Conservation (phyloP, 2,888 invertebrate genomes). For the Glomeris marginata region DNA sequence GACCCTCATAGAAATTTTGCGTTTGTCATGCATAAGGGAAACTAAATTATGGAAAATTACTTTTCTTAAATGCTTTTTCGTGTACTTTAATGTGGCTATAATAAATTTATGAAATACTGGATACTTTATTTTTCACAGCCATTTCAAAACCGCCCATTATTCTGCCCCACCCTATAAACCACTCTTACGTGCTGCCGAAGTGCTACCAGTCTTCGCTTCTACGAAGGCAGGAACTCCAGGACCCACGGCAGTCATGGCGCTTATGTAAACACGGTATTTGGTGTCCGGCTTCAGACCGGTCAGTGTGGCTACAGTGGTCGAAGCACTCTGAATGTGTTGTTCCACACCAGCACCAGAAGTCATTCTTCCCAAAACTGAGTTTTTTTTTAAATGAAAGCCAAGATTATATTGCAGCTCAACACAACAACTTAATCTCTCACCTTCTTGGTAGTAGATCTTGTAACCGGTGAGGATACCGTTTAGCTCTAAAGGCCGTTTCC, state of each 20-base stretch:
- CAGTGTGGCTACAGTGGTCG: conserved; percentile 61
- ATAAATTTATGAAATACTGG: too few relatives aligned
- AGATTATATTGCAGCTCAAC: background rate
- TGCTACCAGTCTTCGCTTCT: conserved; percentile 54
- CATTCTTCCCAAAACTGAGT: conserved; percentile 35
- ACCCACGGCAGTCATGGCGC: conserved; percentile 74
- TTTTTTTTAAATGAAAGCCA: too few relatives aligned
- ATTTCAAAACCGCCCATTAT: too few relatives aligned
- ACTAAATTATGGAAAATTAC: too few relatives aligned
- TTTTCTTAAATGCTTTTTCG: too few relatives aligned
- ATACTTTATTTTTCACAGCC: too few relatives aligned
- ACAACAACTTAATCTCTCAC: background rate
- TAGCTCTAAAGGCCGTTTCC: conserved; percentile 80
- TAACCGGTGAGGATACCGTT: conserved; percentile 89
- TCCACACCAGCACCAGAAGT: conserved; percentile 36
- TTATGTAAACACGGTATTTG: conserved; percentile 59
- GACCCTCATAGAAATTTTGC: too few relatives aligned
- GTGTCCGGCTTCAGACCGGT: conserved; percentile 69
- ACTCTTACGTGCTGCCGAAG: conserved; percentile 28
- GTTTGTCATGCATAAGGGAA: too few relatives aligned
- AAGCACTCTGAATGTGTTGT: conserved; percentile 60
- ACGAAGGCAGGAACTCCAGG: conserved; percentile 61
- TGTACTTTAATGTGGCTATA: too few relatives aligned
- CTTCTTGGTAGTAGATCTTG: conserved; percentile 70
- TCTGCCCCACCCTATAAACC: background rate